Conservation (phyloP, 2,888 invertebrate species). For the Netelia melanura region DNA sequence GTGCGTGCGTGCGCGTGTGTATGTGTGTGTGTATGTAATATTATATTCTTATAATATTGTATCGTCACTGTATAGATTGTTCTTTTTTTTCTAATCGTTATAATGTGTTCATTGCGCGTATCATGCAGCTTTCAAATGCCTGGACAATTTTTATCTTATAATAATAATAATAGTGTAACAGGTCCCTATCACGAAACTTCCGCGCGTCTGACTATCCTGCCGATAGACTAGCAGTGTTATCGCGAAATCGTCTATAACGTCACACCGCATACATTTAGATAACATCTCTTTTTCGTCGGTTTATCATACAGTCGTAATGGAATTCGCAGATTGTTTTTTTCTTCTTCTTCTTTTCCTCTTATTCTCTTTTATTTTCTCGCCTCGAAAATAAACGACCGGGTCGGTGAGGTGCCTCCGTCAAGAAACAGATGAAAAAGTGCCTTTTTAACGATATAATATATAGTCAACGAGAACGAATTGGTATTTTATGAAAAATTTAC, state of each 20-base stretch:
- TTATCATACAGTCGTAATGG: conserved; percentile 1
- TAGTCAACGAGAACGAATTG: conserved; percentile 38
- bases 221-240: conserved; percentile 44
- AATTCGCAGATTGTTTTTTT: neutral
- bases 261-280: conserved; percentile 44
- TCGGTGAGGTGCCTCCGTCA: conserved; percentile 10
- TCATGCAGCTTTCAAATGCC: conserved; percentile 73
- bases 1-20: conserved; percentile 71
- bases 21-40: conserved; percentile 25
- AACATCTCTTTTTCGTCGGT: conserved; percentile 32
- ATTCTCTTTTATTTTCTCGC: conserved; percentile 6
- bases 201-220: conserved; percentile 1
- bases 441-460: conserved; percentile 44
- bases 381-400: neutral
- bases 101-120: conserved; percentile 80
- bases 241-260: conserved; percentile 28
- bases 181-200: neutral
- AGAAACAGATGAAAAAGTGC: conserved; percentile 41
- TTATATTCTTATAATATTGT: conserved; percentile 60
- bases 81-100: conserved; percentile 76
- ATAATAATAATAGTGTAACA: conserved; percentile 17
- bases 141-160: conserved; percentile 69
- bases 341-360: no score
- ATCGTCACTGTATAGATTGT: conserved; percentile 70
- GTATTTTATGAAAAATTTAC: conserved; percentile 41